phyloP scores from a whole-genome alignment of 2,797 vertebrate genomes.

The Delichon dasypus region DNA sequence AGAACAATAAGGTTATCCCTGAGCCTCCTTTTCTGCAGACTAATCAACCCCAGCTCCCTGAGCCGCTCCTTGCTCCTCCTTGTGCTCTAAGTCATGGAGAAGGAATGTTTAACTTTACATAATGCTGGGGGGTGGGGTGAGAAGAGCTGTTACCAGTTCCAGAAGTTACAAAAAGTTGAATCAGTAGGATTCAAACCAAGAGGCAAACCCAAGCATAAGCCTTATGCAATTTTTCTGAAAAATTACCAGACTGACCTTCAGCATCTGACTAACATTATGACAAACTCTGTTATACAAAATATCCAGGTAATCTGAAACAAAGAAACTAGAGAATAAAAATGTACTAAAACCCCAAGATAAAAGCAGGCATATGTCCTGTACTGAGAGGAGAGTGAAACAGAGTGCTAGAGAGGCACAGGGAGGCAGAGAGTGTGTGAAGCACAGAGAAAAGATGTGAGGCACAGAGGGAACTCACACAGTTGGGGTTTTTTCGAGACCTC shows the following conservation, averaged over 20 bases:
- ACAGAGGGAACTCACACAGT: accelerated
- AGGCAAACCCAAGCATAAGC: not conserved
- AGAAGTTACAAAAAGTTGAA: not conserved
- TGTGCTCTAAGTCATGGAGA: not conserved
- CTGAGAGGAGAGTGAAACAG: not conserved
- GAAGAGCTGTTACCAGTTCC: not conserved
- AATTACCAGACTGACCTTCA: not conserved
- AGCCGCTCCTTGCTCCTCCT: not conserved
- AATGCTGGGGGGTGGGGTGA: not conserved
- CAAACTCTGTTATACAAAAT: not conserved
- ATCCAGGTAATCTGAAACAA: not conserved
- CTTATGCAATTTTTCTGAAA: not conserved
- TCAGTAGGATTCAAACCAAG: not conserved
- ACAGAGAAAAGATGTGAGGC: not conserved
- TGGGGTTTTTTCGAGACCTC: not conserved
- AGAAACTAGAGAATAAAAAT: not conserved
- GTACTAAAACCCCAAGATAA: not conserved
- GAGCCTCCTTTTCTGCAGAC: not conserved
- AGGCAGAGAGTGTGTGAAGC: not conserved
- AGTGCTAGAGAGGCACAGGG: accelerated
- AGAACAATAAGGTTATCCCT: not conserved
- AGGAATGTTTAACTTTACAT: not conserved
- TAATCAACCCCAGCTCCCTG: not conserved
- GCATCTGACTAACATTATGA: not conserved
- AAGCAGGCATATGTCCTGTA: not conserved